A percentile compares a stretch with the other conserved stretches of the same genome.
phyloP scores from a whole-genome alignment of 2,797 vertebrate genomes.

The Galagoides demidoff region DNA sequence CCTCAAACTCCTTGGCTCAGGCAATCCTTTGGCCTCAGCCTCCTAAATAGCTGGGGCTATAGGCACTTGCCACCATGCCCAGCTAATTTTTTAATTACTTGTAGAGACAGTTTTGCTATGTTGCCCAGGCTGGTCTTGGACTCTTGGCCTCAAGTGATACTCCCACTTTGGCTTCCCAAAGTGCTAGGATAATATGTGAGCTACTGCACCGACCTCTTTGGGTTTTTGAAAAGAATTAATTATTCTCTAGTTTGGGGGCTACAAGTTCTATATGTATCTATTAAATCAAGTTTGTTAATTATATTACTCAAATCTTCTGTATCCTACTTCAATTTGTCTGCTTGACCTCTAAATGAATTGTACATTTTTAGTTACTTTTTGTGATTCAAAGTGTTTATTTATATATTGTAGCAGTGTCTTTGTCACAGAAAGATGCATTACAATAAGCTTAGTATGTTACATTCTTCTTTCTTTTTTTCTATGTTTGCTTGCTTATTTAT shows the following conservation, averaged over 20 bases:
- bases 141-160: not conserved
- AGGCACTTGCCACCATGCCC: not conserved
- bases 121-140: not conserved
- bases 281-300: slow-evolving; percentile 56
- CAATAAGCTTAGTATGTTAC: not conserved
- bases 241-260: not conserved
- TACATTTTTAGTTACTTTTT: slow-evolving; percentile 42
- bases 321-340: slow-evolving; percentile 12
- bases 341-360: not conserved
- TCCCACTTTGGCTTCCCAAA: not conserved
- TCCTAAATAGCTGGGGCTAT: not conserved
- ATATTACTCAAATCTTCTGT: slow-evolving; percentile 34
- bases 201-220: not conserved
- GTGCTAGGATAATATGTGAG: not conserved
- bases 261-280: not conserved
- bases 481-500: too few species aligned
- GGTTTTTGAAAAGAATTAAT: not conserved
- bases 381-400: not conserved
- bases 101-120: not conserved
- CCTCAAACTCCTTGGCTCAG: not conserved
- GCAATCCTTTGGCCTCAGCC: not conserved
- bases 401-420: slow-evolving; percentile 28
- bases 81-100: not conserved
- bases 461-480: not conserved
- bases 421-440: slow-evolving; percentile 4